Evolutionary conservation across 2,888 invertebrate genomes (phyloP), one percentile per base, ranked within the genome.

Genomic region (Oasisia sp.): DNA sequence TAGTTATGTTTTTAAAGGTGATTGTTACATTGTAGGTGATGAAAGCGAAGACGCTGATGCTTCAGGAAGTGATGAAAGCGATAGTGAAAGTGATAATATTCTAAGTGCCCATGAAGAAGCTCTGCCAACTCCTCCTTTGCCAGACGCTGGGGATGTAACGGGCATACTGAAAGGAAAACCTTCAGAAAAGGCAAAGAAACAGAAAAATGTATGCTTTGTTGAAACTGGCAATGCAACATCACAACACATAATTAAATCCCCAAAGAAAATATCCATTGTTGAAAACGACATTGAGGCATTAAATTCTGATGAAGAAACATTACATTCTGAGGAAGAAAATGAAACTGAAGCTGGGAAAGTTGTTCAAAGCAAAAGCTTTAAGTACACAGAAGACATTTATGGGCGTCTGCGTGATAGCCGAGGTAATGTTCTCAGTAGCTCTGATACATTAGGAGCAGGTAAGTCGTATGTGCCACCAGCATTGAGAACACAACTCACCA

Each of bases 391-490:
- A 97, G 99, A 99, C 97, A 99, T 99, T 95, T 99, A 99, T 96
- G 99, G 99, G 0, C 97, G 99, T 93, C 97, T 98, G 94, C 97
- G 98, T 94, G 98, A 98, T 95, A 97, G 97, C 95, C 97, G 98
- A 94, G 99, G 99, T 3, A 97, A 98, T 95, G 96, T 99, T 94
- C 96, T 99, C 27, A 93, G 92, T 19, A 38, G 32, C 32, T 32
- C 32, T 32, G 56, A 89, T n/a, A 32, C 58, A 14, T 90, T 92
- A 32, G 0, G 91, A 7, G 89, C 56, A 93, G 93, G 94, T 56
- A 97, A 97, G 7, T 97, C 97, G 93, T 99, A 99, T 95, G 96
- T 99, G 93, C 98, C 99, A 19, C 99, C 99, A 50, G 98, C 98
- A 94, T 97, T 98, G 94, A 97, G 98, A 94, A 97, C 97, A 45